A percentile compares a stretch with the other conserved stretches of the same genome.
Conservation (phyloP, 30 jellyfish, hydroid and myxozoan genomes). For the Turritopsis rubra region DNA sequence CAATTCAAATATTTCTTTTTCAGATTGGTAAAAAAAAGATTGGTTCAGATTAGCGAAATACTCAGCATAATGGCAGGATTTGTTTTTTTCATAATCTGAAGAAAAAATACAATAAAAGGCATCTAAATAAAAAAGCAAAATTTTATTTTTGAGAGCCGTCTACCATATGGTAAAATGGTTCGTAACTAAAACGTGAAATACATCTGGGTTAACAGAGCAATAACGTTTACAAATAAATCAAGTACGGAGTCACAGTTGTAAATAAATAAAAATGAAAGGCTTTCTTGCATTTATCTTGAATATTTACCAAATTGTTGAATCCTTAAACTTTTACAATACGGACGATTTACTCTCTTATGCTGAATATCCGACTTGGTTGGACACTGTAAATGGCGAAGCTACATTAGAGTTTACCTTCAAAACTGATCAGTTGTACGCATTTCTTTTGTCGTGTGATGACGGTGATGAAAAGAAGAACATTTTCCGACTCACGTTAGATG, state of each 20-base stretch:
- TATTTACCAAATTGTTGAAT: neutral
- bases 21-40: neutral
- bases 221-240: neutral
- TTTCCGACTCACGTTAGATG: constrained; percentile 7
- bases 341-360: neutral
- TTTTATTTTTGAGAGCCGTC: neutral
- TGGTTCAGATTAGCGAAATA: neutral
- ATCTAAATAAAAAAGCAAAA: neutral
- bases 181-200: neutral
- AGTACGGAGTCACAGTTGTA: neutral
- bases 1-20: too few relatives aligned
- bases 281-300: neutral
- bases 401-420: constrained; percentile 24
- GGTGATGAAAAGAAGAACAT: constrained; percentile 1
- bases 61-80: too few relatives aligned
- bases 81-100: neutral
- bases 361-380: constrained; percentile 25
- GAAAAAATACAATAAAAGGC: neutral
- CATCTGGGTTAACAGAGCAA: neutral
- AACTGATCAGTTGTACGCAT: constrained; percentile 1
- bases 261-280: neutral
- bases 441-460: constrained; percentile 7
- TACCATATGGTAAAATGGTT: neutral
- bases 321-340: neutral
- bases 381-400: constrained; percentile 13